Evolutionary conservation across 1,140 invertebrate genomes (phyloP).

Genomic region (Macrosteles quadrilineatus): DNA sequence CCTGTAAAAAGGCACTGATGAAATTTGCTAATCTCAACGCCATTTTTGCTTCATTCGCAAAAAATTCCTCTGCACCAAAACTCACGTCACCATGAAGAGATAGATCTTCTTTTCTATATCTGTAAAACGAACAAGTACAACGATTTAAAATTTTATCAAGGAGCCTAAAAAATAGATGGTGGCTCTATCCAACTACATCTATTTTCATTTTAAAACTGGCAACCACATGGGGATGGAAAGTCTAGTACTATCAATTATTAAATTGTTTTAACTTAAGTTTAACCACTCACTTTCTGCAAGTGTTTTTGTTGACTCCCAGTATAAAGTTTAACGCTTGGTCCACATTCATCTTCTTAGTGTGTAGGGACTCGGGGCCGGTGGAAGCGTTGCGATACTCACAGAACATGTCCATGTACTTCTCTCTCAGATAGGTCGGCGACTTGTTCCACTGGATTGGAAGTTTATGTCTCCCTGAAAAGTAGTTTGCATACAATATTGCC

Average conservation of each 20-base stretch:
- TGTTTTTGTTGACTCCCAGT: constrained; percentile 65
- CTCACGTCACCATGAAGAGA: constrained; percentile 79
- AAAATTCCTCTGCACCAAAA: constrained; percentile 84
- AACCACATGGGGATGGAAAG: no score
- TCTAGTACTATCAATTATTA: background rate
- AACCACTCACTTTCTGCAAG: constrained; percentile 65
- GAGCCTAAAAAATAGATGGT: background rate
- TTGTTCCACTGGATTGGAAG: constrained; percentile 76
- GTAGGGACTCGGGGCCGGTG: constrained; percentile 61
- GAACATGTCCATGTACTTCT: constrained; percentile 72
- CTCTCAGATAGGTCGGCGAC: constrained; percentile 64
- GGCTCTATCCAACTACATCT: background rate
- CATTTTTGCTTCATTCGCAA: constrained; percentile 94
- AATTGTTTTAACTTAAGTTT: background rate
- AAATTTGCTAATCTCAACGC: constrained; percentile 93
- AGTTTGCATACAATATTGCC: no score
- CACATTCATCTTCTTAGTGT: constrained; percentile 68
- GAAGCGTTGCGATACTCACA: constrained; percentile 62
- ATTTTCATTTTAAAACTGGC: no score
- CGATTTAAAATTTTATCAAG: constrained; percentile 11
- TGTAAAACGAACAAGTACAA: constrained; percentile 46
- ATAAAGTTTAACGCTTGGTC: constrained; percentile 78
- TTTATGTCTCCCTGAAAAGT: constrained; percentile 72
- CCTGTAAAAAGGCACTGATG: constrained; percentile 90
- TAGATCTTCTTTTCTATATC: constrained; percentile 71